Conservation (phyloP, 64 coral and sea anemone species). For the Actinia tenebrosa region DNA sequence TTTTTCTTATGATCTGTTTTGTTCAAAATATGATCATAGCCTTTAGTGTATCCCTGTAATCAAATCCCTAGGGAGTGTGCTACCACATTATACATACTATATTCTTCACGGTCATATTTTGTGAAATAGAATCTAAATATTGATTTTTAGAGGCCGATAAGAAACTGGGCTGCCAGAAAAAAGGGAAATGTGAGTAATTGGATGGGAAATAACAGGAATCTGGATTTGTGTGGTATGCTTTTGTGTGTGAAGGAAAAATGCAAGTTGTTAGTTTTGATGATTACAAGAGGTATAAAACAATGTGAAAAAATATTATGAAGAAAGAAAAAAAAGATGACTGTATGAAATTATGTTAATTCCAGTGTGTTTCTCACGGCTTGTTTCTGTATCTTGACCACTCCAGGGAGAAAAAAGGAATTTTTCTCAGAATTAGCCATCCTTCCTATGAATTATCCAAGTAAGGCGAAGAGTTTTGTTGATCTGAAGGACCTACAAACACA, state of each 20-base stretch:
- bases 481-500: not conserved
- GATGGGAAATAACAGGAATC: not conserved
- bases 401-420: not conserved
- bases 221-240: not conserved
- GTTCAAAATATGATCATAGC: not conserved
- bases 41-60: not conserved
- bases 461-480: not conserved
- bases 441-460: not conserved
- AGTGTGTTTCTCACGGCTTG: not conserved
- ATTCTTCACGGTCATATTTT: not conserved
- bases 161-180: not conserved
- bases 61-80: not conserved
- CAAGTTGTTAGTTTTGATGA: no score
- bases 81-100: not conserved
- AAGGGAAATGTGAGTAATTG: not conserved
- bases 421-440: not conserved
- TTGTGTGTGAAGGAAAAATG: not conserved
- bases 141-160: not conserved
- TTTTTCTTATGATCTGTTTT: not conserved
- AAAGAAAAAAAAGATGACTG: not conserved
- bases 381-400: not conserved
- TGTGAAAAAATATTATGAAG: not conserved
- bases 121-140: not conserved
- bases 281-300: not conserved
- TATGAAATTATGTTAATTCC: not conserved